These are phyloP conservation scores for Onychomys leucogaster DNA, from an alignment of 2,797 vertebrate species.

Conservation along the genomic window DNA sequence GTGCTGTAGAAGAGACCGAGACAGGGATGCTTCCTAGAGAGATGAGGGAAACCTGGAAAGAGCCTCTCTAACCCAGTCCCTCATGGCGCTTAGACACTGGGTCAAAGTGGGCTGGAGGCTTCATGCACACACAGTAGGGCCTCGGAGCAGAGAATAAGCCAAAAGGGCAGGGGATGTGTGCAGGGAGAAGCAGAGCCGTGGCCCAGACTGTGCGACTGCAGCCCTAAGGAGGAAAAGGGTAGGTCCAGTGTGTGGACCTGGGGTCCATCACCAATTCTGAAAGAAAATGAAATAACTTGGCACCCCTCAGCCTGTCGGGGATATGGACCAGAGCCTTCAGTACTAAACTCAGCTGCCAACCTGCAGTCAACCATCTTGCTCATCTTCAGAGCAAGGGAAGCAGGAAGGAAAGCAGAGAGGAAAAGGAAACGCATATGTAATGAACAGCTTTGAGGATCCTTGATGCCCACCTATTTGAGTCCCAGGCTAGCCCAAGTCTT, in stretches of 20 bases:
- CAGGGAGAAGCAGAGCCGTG: not conserved
- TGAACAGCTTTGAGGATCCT: not conserved
- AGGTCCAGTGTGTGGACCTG: not conserved
- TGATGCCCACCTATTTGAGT: not conserved
- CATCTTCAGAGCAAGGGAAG: not conserved
- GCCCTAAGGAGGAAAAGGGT: not conserved
- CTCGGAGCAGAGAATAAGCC: not conserved
- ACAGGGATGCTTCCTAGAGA: not conserved
- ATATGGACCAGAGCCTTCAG: not conserved
- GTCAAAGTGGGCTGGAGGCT: not conserved
- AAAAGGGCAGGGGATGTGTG: fast-evolving
- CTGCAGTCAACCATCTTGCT: not conserved
- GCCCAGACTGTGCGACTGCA: not conserved
- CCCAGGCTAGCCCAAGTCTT: not conserved
- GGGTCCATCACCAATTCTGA: not conserved
- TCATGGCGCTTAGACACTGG: not conserved
- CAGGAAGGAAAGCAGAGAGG: not conserved
- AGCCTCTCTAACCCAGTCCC: too few species aligned
- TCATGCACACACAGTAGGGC: fast-evolving
- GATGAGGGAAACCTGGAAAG: not conserved
- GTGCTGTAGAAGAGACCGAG: not conserved
- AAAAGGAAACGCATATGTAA: not conserved
- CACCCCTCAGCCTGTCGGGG: fast-evolving
- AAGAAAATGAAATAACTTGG: not conserved
- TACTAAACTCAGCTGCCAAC: not conserved